Percentiles rank a stretch among this genome's conserved stretches.
These are phyloP conservation scores for Dromaius novaehollandiae DNA, from an alignment of 2,113 vertebrate species.

Conservation along the genomic window DNA sequence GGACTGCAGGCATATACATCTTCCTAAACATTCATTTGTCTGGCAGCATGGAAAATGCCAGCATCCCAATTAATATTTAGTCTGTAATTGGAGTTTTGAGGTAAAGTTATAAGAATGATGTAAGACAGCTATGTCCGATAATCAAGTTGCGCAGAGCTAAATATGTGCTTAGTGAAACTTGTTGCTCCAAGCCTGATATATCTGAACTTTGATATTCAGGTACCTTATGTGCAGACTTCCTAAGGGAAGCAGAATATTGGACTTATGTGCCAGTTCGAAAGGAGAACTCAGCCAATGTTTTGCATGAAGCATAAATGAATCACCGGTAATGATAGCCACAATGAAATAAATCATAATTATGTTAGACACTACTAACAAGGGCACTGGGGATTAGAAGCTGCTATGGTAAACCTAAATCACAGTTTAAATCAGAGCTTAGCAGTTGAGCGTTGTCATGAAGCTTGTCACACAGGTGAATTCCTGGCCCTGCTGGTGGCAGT, in stretches of 20 bases:
- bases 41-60: constrained; percentile 42
- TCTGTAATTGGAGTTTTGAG: constrained; percentile 18
- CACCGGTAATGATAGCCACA: not conserved
- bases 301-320: not conserved
- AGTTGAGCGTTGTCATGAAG: not conserved
- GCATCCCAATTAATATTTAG: constrained; percentile 17
- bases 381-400: not conserved
- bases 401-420: not conserved
- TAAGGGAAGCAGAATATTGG: not conserved
- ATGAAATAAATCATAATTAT: not conserved
- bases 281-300: not conserved
- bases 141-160: not conserved
- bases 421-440: not conserved
- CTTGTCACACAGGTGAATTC: not conserved
- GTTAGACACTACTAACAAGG: not conserved
- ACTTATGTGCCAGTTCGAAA: not conserved
- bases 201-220: not conserved
- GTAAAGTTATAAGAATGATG: not conserved
- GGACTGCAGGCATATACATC: not conserved
- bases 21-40: constrained; percentile 13
- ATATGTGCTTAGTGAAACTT: not conserved
- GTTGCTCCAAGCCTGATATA: not conserved
- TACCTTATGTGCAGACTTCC: not conserved
- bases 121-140: not conserved
- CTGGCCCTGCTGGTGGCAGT: not conserved